phyloP scores from a whole-genome alignment of 2,888 invertebrate genomes.

The Coremacera marginata region DNA sequence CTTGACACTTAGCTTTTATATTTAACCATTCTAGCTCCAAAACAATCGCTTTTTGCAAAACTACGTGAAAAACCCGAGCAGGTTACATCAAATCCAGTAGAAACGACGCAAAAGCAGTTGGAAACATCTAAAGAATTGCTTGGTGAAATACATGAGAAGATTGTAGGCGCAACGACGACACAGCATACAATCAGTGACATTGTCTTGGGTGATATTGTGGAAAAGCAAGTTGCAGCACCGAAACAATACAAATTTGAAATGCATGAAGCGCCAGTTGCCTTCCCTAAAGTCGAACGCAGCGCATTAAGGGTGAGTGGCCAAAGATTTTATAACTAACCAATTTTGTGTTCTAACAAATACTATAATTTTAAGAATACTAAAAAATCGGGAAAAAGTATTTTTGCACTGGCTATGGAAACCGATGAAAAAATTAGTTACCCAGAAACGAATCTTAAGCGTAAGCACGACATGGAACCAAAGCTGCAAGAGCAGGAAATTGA shows the following conservation, averaged over 20 bases:
- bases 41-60: slow-evolving; percentile 64
- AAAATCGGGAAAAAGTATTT: slow-evolving; percentile 70
- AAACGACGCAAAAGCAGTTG: neutral
- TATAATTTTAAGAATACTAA: neutral
- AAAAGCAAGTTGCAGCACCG: slow-evolving; percentile 56
- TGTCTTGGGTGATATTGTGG: slow-evolving; percentile 73
- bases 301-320: slow-evolving; percentile 38
- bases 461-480: neutral
- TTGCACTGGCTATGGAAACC: slow-evolving; percentile 70
- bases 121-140: slow-evolving; percentile 44
- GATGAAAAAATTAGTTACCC: slow-evolving; percentile 45
- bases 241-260: slow-evolving; percentile 20
- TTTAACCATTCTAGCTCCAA: too few relatives aligned
- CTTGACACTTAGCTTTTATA: too few relatives aligned
- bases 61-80: slow-evolving; percentile 42
- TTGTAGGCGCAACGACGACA: slow-evolving; percentile 38
- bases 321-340: neutral
- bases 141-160: slow-evolving; percentile 57
- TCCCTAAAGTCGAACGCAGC: slow-evolving; percentile 46
- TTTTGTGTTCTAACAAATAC: neutral
- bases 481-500: neutral
- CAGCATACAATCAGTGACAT: slow-evolving; percentile 41
- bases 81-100: neutral
- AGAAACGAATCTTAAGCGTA: slow-evolving; percentile 34
- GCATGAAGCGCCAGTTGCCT: slow-evolving; percentile 20